Base-by-base conservation (phyloP, 2,888 invertebrate species). In the Pandemis heparana region DNA sequence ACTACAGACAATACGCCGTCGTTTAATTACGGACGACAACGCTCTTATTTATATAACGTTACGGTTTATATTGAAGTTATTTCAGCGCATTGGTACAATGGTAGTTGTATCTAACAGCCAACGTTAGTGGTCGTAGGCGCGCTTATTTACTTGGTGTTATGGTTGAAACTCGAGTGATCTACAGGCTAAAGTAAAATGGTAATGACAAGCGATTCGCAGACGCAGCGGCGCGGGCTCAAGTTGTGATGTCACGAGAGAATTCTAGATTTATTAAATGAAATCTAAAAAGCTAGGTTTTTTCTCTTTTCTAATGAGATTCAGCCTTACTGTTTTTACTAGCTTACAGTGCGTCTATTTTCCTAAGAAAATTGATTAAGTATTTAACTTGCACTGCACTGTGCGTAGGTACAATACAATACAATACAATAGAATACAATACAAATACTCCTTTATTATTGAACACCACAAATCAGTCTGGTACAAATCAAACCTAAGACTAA, bases 211-310 rank as follows among this genome's bases (percentile, higher is more conserved):
- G 39, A 38, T 39, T 39, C 38, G n/a, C 60, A 60, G 60, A 60
- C 60, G 14, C 38, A 6, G n/a, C 39, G 60, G 60, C 60, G 60
- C 60, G 60, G 60, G 60, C 23, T 23, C 56, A 51, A 10, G 46
- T 0, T 53, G n/a, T 38, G 60, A 60, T 39, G 60, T 60, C 4
- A 10, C 10, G 5, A 18, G 56, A 9, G 56, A 56, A 23, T 56
- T 56, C 12, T 56, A 23, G 56, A 10, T 23, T 32, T 32, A 2
- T 32, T 32, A 32, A 32, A 32, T 32, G 2, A 2, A 32, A 32
- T 32, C 23, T 32, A 32, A 32, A 32, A 32, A 32, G 23, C 23
- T 32, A 32, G 23, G 23, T 32, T 32, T 32, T 23, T n/a, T n/a
- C n/a, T n/a, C n/a, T n/a, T n/a, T n/a, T n/a, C n/a, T n/a, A n/a